phyloP scores from a whole-genome alignment of 2,797 vertebrate species.

The Carapus acus region DNA sequence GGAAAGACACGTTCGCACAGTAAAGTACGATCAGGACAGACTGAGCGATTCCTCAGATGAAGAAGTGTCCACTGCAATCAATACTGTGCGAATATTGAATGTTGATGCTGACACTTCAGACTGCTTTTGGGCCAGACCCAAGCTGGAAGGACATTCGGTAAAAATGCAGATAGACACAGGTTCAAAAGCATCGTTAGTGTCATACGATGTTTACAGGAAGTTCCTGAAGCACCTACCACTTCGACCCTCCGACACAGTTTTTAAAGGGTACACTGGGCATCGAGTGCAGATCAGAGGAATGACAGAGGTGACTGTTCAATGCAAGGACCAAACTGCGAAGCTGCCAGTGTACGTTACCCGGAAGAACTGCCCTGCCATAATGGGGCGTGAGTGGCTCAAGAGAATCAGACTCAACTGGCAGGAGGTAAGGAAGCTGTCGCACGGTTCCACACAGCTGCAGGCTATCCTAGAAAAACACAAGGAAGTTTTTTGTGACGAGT shows the following conservation, averaged over 20 bases:
- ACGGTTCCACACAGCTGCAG: neutral
- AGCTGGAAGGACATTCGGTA: slow-evolving; percentile 1
- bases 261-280: neutral
- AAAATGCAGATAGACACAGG: slow-evolving; percentile 11
- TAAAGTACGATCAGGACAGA: neutral
- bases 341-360: neutral
- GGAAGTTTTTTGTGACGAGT: neutral
- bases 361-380: neutral
- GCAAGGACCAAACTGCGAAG: neutral
- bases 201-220: neutral
- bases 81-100: no score
- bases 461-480: neutral
- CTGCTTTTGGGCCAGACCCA: neutral
- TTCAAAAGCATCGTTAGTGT: slow-evolving; percentile 1
- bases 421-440: neutral
- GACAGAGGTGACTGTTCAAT: neutral
- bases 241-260: fast-evolving
- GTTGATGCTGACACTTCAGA: neutral
- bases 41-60: slow-evolving; percentile 1
- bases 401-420: neutral
- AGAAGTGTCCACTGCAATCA: neutral
- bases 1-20: neutral
- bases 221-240: neutral
- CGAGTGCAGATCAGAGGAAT: neutral
- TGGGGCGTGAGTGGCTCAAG: neutral